Conservation (phyloP, 2,888 invertebrate genomes). For the Aethes cnicana region DNA sequence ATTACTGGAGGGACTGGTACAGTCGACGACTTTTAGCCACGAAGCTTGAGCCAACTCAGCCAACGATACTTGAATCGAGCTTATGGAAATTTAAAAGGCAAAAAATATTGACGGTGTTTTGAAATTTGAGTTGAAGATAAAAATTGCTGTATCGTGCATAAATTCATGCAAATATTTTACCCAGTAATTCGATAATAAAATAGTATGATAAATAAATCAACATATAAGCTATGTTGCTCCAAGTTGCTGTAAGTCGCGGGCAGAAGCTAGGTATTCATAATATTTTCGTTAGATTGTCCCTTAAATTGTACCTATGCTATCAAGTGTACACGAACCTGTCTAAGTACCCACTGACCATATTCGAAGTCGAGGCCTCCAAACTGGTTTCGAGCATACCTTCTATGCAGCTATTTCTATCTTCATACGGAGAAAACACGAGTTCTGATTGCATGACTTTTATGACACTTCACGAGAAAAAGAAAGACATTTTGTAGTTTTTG, state of each 20-base stretch:
- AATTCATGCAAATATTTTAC: too few relatives aligned
- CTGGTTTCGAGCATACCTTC: conserved; percentile 42
- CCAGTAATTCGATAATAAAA: conserved; percentile 38
- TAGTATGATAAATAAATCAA: too few relatives aligned
- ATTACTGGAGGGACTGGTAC: conserved; percentile 52
- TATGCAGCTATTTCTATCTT: conserved; percentile 28
- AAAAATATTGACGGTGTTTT: too few relatives aligned
- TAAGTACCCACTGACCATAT: conserved; percentile 11
- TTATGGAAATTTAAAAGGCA: too few relatives aligned
- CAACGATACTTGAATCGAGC: too few relatives aligned
- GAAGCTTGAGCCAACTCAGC: too few relatives aligned
- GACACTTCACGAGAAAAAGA: conserved; percentile 9
- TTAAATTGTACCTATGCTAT: background rate
- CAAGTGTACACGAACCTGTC: conserved; percentile 50
- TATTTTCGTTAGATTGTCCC: background rate
- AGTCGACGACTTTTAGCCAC: conserved; percentile 1
- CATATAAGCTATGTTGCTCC: too few relatives aligned
- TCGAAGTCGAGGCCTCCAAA: conserved; percentile 27
- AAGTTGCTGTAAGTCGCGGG: too few relatives aligned
- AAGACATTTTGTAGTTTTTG: conserved; percentile 9
- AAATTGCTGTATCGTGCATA: too few relatives aligned
- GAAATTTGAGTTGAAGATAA: too few relatives aligned
- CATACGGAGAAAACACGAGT: conserved; percentile 19
- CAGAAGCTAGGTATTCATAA: too few relatives aligned
- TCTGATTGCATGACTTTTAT: conserved; percentile 6